Evolutionary conservation across 2,113 vertebrate genomes (phyloP), one percentile per base, ranked within the genome.

Genomic region (Trachemys scripta): DNA sequence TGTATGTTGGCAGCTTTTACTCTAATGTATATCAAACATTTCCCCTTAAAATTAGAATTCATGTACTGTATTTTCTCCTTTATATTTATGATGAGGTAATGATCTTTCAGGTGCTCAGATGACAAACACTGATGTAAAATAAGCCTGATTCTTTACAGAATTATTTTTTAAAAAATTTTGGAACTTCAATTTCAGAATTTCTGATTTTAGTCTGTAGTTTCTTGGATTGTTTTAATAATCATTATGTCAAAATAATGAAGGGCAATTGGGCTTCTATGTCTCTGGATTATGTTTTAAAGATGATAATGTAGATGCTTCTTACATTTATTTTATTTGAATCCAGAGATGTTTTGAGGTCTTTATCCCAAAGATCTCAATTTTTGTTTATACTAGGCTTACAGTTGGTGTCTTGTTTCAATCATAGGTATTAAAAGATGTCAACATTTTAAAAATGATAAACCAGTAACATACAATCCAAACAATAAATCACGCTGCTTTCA

Each of bases 401-500:
- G 88, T 95, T 94, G 92, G 53, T 45, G 92, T 90, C 79, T 94
- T 88, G 57, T 65, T 94, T 0, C 0, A 96, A 87, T 50, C 83
- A 35, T 88, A 89, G 95, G 93, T 94, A 96, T 93, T 93, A 94
- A 95, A 95, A 94, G 91, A 96, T 47, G 53, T 83, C 11, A 12
- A 91, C 42, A 35, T 86, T 82, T 85, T 87, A 51, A 94, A 65
- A 84, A 83, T 83, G 95, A 94, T 82, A 94, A 96, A 42, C 57
- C 38, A 88, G 59, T 91, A 93, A 95, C 96, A 89, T 53, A 12
- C 29, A 29, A 12, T 29, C 57, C 57, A 59, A 59, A 93, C 50
- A 7, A 95, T 96, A 96, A 96, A 93, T 91, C 53, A 84, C 92
- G 22, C 82, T 88, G 49, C 80, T 96, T 97, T 90, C 94, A 95